Evolutionary conservation across 1,140 invertebrate species (phyloP), one percentile per base, ranked within the genome.

Genomic region (Lycorma delicatula): DNA sequence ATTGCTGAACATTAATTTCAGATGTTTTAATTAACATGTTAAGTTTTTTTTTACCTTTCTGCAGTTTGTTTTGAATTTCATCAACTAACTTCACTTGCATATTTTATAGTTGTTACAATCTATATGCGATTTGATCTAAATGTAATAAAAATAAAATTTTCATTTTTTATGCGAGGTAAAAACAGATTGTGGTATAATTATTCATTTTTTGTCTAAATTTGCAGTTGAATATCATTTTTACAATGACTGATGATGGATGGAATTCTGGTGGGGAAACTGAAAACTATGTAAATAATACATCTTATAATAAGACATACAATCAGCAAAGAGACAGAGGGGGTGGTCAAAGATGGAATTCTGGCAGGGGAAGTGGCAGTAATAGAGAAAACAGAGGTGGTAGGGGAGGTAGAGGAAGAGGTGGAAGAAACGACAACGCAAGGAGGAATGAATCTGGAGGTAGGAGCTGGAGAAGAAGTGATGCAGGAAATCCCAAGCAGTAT

Each of bases 191-290:
- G n/a, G n/a, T n/a, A n/a, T n/a, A n/a, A n/a, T n/a, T n/a, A n/a
- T n/a, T n/a, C n/a, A n/a, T n/a, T n/a, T n/a, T n/a, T n/a, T n/a
- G n/a, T n/a, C n/a, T n/a, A n/a, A n/a, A n/a, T n/a, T n/a, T n/a
- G n/a, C n/a, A n/a, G n/a, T n/a, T n/a, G n/a, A n/a, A n/a, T n/a
- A n/a, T n/a, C n/a, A n/a, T n/a, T n/a, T n/a, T n/a, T n/a, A 38
- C 7, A 16, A 57, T 57, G 55, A 29, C 44, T 3, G 55, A 57
- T 31, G 55, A 57, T 36, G 55, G 55, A 2, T 57, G 55, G 55
- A 44, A 57, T 29, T 57, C 55, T n/a, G 55, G 47, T 20, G 46
- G 28, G 16, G 55, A 57, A 6, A 49, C 20, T 34, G 20, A 26
- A 23, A n/a, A 22, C 9, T 16, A 26, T 49, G 13, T 23, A 2